Evolutionary conservation across 2,888 invertebrate species (phyloP), one percentile per base, ranked within the genome.

Genomic region (Thelaira solivaga): DNA sequence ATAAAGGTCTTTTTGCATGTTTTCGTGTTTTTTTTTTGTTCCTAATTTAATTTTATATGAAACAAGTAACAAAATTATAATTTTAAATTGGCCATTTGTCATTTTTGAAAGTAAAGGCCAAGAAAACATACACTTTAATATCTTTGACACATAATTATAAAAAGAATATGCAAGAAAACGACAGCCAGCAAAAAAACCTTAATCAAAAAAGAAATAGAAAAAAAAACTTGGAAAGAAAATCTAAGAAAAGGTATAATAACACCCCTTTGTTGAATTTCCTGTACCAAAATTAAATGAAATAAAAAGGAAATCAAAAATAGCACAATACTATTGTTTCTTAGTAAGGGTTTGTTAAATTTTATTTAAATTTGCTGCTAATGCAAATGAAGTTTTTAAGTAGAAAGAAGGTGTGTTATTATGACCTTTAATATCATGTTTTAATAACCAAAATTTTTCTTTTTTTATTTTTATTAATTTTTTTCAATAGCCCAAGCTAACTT

Each of bases 361-460:
- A 49, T 64, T 57, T 57, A 26, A 51, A 51, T 55, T 61, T 64
- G 22, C 13, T 62, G 47, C 45, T 77, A 34, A 62, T 62, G 51
- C 41, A 22, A 55, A 18, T 6, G 16, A 31, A 41, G 18, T 34
- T 36, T 47, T 34, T 10, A 29, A 16, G 10, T 2, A 20, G 16
- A 59, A 47, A 67, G 55, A 61, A 47, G 59, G 65, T 65, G 65
- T 55, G 65, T 65, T 53, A 62, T 69, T 78, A 71, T 69, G 78
- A 67, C 78, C 78, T 71, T 65, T 65, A 78, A 74, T 71, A 71
- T 74, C 65, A 71, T 71, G 78, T 78, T 78, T 78, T 78, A 74
- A 78, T 74, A 71, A 69, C 74, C 65, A 53, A 74, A 69, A 51
- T 69, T 65, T 69, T 69, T 51, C n/a, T 59, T 69, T n/a, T n/a